A percentile compares a stretch with the other conserved stretches of the same genome.
Evolutionary conservation across 2,797 vertebrate genomes (phyloP).

Genomic region (Sebastiscus albofasciatus): DNA sequence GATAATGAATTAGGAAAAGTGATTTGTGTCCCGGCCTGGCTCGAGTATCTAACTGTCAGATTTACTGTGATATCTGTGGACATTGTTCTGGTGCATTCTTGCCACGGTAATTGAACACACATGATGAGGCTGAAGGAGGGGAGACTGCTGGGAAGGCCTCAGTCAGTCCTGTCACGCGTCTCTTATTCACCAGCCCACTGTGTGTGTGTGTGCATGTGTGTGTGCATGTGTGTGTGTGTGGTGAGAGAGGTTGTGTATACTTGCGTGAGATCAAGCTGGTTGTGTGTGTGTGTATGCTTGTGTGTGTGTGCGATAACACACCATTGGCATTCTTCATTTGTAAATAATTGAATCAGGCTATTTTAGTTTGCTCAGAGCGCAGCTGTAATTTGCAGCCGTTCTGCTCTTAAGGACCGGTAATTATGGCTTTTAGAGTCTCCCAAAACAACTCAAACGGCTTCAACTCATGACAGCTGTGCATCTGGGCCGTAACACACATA

Average conservation of each 20-base stretch:
- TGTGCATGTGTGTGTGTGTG: neutral
- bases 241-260: neutral
- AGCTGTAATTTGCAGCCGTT: slow-evolving; percentile 77
- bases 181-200: slow-evolving; percentile 47
- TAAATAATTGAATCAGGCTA: slow-evolving; percentile 80
- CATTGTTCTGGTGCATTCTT: slow-evolving; percentile 49
- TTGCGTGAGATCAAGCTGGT: slow-evolving; percentile 15
- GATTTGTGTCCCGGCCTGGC: neutral
- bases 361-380: slow-evolving; percentile 70
- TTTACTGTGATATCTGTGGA: slow-evolving; percentile 9
- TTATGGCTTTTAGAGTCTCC: slow-evolving; percentile 74
- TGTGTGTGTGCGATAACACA: slow-evolving; percentile 54
- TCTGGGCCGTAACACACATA: slow-evolving; percentile 22
- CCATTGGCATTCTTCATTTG: slow-evolving; percentile 71
- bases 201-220: slow-evolving; percentile 4
- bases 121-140: slow-evolving; percentile 61
- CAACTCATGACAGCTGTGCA: slow-evolving; percentile 68
- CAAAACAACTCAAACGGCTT: slow-evolving; percentile 68
- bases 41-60: slow-evolving; percentile 12
- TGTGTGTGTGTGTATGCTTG: slow-evolving; percentile 2
- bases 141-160: slow-evolving; percentile 38
- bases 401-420: slow-evolving; percentile 72
- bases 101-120: slow-evolving; percentile 70
- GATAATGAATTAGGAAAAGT: neutral
- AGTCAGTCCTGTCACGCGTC: slow-evolving; percentile 63